Evolutionary conservation across 2,113 vertebrate genomes (phyloP).

Genomic region (Calidris pugnax): DNA sequence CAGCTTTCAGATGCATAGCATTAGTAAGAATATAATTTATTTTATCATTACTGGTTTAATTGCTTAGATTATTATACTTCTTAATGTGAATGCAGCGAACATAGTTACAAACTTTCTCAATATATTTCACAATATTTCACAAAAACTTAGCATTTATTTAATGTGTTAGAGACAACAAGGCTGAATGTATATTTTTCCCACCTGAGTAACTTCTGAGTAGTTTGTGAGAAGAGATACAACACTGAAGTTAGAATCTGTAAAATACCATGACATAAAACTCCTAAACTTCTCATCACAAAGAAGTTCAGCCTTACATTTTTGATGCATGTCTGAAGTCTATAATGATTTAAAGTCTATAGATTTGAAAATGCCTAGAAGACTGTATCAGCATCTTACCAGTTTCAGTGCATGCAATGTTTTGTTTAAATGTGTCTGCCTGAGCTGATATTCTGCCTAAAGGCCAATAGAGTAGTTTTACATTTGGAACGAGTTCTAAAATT

Average conservation of each 20-base stretch:
- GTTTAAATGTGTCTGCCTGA: slow-evolving; percentile 24
- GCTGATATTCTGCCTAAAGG: slow-evolving; percentile 30
- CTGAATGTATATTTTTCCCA: not conserved
- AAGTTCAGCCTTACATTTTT: not conserved
- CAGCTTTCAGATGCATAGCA: not conserved
- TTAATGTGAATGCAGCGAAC: not conserved
- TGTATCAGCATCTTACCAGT: slow-evolving; percentile 41
- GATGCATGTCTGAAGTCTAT: not conserved
- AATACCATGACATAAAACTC: not conserved
- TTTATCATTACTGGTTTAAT: not conserved
- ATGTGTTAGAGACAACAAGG: not conserved
- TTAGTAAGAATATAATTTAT: not conserved
- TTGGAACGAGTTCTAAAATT: slow-evolving; percentile 51
- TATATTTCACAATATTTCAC: not conserved
- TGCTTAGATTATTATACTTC: not conserved
- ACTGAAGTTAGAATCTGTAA: not conserved
- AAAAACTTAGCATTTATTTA: not conserved
- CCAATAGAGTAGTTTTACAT: slow-evolving; percentile 27
- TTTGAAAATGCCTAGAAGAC: slow-evolving; percentile 23
- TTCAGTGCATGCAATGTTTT: slow-evolving; percentile 27
- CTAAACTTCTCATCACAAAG: not conserved
- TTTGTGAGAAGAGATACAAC: not conserved
- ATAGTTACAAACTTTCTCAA: not conserved
- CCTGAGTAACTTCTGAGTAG: not conserved
- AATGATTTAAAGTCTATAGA: not conserved